Evolutionary conservation across 2,797 vertebrate genomes (phyloP), one percentile per base, ranked within the genome.

Genomic region (Rhynchonycteris naso): DNA sequence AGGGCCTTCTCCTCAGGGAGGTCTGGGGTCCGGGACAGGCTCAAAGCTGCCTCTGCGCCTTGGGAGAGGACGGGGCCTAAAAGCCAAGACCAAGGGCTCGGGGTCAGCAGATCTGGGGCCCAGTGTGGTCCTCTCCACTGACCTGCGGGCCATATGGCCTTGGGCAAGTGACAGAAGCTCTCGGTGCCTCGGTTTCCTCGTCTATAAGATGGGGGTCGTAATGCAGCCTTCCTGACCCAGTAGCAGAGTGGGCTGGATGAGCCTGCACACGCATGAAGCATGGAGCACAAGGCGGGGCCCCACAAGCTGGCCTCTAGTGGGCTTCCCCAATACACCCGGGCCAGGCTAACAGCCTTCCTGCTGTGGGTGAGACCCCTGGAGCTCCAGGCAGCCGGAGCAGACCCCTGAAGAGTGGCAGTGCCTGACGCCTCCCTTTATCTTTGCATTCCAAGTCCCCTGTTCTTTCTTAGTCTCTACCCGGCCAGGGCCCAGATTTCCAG

Each of bases 201-300:
- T 43, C 52, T 90, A 28, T 65, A 88, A 88, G 75, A 65, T 30
- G 38, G 59, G 59, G 61, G 24, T 28, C 28, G 56, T 75, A 16
- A 33, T 4, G 15, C 33, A 79, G 89, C 7, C 38, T 66, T 52
- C 24, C 35, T 0, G 7, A 61, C 9, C 19, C 26, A 66, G 33
- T 0, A 26, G 74, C 19, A 68, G 72, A 28, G 69, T 6, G 14
- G 35, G 4, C 19, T 33, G 26, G 10, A 7, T 52, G 68, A 81
- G 28, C 30, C 10, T 2, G 2, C 38, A 11, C 7, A 7, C 5
- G 2, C 7, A 1, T 14, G 14, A 6, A 22, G 43, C 8, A n/a
- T 0, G 4, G 1, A 26, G 52, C 56, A 4, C 10, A 16, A n/a
- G 38, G 28, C 0, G 0, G 50, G 10, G 38, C 24, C 63, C 65